A percentile compares a stretch with the other conserved stretches of the same genome.
Conservation (phyloP, 1,140 invertebrate genomes). For the Rhagoletis pomonella region DNA sequence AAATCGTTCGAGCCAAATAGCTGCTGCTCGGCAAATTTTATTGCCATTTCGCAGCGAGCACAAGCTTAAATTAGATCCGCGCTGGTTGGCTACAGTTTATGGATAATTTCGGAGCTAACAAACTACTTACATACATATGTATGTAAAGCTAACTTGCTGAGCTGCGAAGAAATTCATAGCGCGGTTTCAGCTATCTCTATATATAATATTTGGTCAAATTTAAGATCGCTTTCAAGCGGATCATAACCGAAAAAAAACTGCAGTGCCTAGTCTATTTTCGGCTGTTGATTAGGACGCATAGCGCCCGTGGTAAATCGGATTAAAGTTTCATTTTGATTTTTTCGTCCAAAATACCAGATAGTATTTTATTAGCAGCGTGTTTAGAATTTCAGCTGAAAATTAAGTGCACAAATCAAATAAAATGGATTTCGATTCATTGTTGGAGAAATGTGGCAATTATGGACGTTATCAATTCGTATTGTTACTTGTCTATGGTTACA, state of each 20-base stretch:
- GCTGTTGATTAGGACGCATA: not conserved
- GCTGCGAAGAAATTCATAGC: not conserved
- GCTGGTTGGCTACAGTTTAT: not conserved
- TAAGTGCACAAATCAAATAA: not conserved
- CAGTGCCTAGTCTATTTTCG: conserved; percentile 2
- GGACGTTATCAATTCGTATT: conserved; percentile 78
- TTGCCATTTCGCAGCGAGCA: not conserved
- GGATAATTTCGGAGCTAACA: not conserved
- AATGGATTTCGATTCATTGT: conserved; percentile 77
- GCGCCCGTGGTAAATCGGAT: conserved; percentile 1
- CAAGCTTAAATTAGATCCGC: not conserved
- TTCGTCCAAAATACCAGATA: not conserved
- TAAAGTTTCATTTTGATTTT: not conserved
- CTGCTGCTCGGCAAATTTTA: not conserved
- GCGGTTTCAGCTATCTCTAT: not conserved
- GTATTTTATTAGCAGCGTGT: not conserved
- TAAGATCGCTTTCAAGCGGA: not conserved
- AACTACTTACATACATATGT: not conserved
- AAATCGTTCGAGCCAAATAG: not conserved
- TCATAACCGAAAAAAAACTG: not conserved
- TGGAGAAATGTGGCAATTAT: conserved; percentile 79
- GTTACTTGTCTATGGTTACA: conserved; percentile 77
- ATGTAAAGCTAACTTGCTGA: not conserved
- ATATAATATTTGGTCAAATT: conserved; percentile 4
- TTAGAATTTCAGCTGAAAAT: not conserved